Conservation (phyloP, 2,888 invertebrate genomes). For the Sceliomorpha sp. region DNA sequence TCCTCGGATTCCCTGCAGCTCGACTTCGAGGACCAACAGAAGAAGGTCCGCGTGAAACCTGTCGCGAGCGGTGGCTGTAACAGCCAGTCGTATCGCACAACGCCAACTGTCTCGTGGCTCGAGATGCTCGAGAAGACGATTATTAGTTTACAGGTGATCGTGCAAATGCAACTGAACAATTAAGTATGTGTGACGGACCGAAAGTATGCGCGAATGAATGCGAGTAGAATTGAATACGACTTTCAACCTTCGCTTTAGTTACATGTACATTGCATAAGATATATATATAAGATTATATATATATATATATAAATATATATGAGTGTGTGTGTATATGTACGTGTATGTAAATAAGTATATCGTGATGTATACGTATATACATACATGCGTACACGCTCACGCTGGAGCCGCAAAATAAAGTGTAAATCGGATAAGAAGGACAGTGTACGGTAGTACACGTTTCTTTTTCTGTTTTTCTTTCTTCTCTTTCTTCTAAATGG, state of each 20-base stretch:
- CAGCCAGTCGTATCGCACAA: slow-evolving; percentile 71
- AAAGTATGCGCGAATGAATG: slow-evolving; percentile 25
- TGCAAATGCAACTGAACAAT: slow-evolving; percentile 75
- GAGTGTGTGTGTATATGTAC: too few species aligned
- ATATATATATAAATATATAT: too few species aligned
- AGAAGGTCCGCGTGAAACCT: slow-evolving; percentile 48
- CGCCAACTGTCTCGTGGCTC: slow-evolving; percentile 76
- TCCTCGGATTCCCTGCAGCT: slow-evolving; percentile 51
- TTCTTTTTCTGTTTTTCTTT: too few species aligned
- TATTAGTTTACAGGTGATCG: slow-evolving; percentile 75
- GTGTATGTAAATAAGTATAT: too few species aligned
- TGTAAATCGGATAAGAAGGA: too few species aligned
- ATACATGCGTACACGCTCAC: too few species aligned
- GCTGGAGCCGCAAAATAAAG: too few species aligned
- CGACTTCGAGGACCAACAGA: slow-evolving; percentile 58
- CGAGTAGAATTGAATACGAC: slow-evolving; percentile 3
- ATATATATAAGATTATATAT: neutral
- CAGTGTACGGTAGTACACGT: too few species aligned
- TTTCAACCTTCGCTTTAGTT: slow-evolving; percentile 5
- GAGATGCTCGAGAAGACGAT: slow-evolving; percentile 79
- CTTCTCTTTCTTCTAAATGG: too few species aligned
- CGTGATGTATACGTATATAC: too few species aligned
- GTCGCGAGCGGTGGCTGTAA: slow-evolving; percentile 66
- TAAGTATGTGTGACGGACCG: slow-evolving; percentile 11
- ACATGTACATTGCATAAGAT: slow-evolving; percentile 1